A percentile compares a stretch with the other conserved stretches of the same genome.
Evolutionary conservation across 2,888 invertebrate genomes (phyloP).

Genomic region (Torymus texanus): DNA sequence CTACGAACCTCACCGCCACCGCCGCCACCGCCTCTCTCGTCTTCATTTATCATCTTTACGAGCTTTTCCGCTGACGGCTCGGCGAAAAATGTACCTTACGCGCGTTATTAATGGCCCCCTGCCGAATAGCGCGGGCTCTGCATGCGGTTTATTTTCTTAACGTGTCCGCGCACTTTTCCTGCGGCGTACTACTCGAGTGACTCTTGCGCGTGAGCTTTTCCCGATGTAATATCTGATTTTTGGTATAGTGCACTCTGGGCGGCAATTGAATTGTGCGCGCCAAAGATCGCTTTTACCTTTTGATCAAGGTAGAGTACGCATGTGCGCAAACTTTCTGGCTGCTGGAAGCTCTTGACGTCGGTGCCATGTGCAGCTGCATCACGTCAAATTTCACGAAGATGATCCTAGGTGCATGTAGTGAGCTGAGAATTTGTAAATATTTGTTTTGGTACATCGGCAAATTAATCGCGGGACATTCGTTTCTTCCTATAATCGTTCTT

Average conservation of each 20-base stretch:
- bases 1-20: not conserved
- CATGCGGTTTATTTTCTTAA: conserved; percentile 48
- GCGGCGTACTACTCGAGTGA: not conserved
- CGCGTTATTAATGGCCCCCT: conserved; percentile 44
- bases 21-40: conserved; percentile 28
- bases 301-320: not conserved
- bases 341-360: too few relatives aligned
- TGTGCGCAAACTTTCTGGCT: not conserved
- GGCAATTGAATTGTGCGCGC: conserved; percentile 18
- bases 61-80: conserved; percentile 49
- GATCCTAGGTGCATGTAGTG: too few relatives aligned
- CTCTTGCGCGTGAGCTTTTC: not conserved
- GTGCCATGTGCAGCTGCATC: too few relatives aligned
- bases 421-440: too few relatives aligned
- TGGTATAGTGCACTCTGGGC: not conserved
- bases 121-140: conserved; percentile 3
- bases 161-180: not conserved
- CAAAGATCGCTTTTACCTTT: not conserved
- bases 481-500: too few relatives aligned
- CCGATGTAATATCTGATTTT: conserved; percentile 22
- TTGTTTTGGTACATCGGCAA: too few relatives aligned
- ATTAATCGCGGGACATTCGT: too few relatives aligned
- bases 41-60: conserved; percentile 55
- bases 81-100: conserved; percentile 47
- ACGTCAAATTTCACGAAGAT: too few relatives aligned